phyloP scores from a whole-genome alignment of 2,888 invertebrate genomes.

The Griposia aprilina region DNA sequence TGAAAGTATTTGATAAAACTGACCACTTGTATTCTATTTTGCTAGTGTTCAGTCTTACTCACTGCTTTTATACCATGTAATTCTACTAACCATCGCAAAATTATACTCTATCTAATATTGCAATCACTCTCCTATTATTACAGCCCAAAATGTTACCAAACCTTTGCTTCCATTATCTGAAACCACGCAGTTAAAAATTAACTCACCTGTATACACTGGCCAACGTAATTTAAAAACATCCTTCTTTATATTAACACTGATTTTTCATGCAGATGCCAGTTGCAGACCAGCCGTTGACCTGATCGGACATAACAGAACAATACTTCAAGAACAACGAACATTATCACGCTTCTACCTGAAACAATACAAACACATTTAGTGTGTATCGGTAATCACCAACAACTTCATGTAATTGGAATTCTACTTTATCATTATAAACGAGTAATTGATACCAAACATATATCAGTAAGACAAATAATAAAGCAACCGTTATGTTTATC shows the following conservation, averaged over 20 bases:
- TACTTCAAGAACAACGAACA: slow-evolving; percentile 20
- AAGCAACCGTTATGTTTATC: slow-evolving; percentile 75
- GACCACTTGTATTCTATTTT: background rate
- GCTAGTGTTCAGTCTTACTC: background rate
- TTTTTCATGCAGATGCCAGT: slow-evolving; percentile 67
- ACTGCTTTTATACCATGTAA: background rate
- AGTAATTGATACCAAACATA: slow-evolving; percentile 87
- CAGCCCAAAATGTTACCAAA: slow-evolving; percentile 35
- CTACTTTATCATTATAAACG: slow-evolving; percentile 81
- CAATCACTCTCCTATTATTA: slow-evolving; percentile 6
- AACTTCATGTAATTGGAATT: slow-evolving; percentile 72
- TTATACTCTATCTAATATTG: slow-evolving; percentile 7
- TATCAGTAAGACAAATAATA: slow-evolving; percentile 84
- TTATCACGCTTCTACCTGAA: slow-evolving; percentile 15
- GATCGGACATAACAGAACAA: slow-evolving; percentile 42
- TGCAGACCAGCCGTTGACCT: slow-evolving; percentile 46
- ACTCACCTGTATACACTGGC: slow-evolving; percentile 10
- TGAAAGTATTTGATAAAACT: background rate
- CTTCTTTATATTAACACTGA: slow-evolving; percentile 61
- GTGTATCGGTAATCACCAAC: slow-evolving; percentile 53
- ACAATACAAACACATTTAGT: slow-evolving; percentile 28
- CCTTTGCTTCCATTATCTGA: slow-evolving; percentile 13
- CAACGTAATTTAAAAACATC: slow-evolving; percentile 49
- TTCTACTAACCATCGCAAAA: background rate
- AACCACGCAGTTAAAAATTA: slow-evolving; percentile 23